Evolutionary conservation across 2,113 vertebrate species (phyloP), one percentile per base, ranked within the genome.

Genomic region (Sceloporus tristichus): DNA sequence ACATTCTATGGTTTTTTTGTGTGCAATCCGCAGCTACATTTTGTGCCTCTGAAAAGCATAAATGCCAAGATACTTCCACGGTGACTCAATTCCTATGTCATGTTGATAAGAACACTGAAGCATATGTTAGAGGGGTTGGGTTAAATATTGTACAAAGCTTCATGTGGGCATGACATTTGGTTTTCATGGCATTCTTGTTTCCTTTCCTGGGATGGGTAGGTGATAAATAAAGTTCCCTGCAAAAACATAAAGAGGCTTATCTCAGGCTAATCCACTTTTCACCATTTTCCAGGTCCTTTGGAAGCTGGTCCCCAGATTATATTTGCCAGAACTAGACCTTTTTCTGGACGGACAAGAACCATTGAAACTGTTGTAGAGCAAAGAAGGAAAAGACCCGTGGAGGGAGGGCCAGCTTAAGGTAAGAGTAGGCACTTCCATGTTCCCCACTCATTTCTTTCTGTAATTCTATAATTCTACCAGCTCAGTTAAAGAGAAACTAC

Each of bases 261-360:
- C 54, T 66, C 68, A 80, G 42, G 27, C 65, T 86, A 90, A 90
- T 74, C 54, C 84, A 71, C 93, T 89, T 91, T 92, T 90, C 48
- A 48, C 90, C 93, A 87, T 94, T 93, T 95, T 95, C 89, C 94
- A 96, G 93, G 94, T 92, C 79, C 85, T 92, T 91, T 94, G 90
- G 94, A 95, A 86, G 88, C 88, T 90, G 81, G 16, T 79, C 85
- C 95, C 86, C 94, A 95, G 68, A 86, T 96, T 92, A 92, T 96
- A 93, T 96, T 96, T 86, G 90, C 95, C 90, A 94, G 92, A 95
- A 92, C 95, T 89, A 96, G 92, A 93, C 93, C 91, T 86, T 94
- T 94, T 84, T 91, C 92, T 91, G 91, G 92, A 89, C 95, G 91
- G 77, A 82, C 93, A 91, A 92, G 91, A 94, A 80, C 88, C 66